Evolutionary conservation across 1,140 invertebrate species (phyloP).

Genomic region (Pollicipes pollicipes): DNA sequence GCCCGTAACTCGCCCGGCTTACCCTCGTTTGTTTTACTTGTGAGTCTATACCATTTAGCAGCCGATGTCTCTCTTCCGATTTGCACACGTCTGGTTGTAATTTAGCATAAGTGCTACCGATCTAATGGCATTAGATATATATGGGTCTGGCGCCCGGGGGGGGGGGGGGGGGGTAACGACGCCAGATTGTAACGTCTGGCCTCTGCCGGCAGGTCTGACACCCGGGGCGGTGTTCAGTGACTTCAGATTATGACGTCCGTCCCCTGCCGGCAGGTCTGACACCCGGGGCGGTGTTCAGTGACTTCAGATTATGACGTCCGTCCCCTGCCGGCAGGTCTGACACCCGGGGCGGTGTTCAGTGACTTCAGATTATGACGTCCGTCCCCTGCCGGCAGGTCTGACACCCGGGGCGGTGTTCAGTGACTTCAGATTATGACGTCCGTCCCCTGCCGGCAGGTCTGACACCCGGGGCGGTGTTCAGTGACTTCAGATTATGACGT

Average conservation of each 20-base stretch:
- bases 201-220: too few relatives aligned
- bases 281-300: too few relatives aligned
- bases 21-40: not conserved
- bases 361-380: not conserved
- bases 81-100: too few relatives aligned
- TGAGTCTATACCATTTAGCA: not conserved
- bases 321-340: not conserved
- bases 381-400: not conserved
- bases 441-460: too few relatives aligned
- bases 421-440: not conserved
- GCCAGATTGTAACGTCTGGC: not conserved
- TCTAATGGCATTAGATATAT: too few relatives aligned
- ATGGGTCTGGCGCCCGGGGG: too few relatives aligned
- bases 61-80: too few relatives aligned
- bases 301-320: not conserved
- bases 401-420: not conserved
- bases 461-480: not conserved
- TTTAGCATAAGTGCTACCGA: too few relatives aligned
- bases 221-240: not conserved
- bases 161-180: too few relatives aligned
- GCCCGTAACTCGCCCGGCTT: not conserved
- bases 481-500: not conserved
- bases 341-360: too few relatives aligned
- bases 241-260: not conserved
- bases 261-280: not conserved